Percentiles rank a stretch among this genome's conserved stretches.
Conservation (phyloP, 2,888 invertebrate species). For the Ennomos quercinarius region DNA sequence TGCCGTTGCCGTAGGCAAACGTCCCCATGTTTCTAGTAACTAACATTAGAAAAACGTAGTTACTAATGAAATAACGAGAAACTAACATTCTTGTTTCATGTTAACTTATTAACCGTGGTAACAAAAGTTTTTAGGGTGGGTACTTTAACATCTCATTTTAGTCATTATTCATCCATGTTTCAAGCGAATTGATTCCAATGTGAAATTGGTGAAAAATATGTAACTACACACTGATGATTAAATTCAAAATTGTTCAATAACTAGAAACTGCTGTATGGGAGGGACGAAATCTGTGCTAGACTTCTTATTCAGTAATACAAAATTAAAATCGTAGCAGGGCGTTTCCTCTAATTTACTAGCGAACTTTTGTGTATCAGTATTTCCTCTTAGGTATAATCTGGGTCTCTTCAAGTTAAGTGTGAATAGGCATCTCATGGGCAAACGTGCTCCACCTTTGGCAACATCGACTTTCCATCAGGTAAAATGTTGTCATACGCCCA, state of each 20-base stretch:
- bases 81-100: constrained; percentile 61
- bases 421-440: no score
- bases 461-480: no score
- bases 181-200: constrained; percentile 18
- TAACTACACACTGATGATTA: not conserved
- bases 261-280: constrained; percentile 15
- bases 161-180: constrained; percentile 30
- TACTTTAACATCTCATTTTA: constrained; percentile 38
- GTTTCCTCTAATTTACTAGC: no score
- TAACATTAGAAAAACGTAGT: constrained; percentile 38
- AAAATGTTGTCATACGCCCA: no score
- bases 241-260: not conserved
- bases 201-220: not conserved
- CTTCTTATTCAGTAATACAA: not conserved
- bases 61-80: constrained; percentile 38
- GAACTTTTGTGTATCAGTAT: no score
- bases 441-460: no score
- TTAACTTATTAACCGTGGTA: constrained; percentile 54
- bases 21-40: constrained; percentile 33
- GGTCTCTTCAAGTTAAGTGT: no score
- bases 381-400: no score
- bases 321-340: no score
- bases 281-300: constrained; percentile 27
- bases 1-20: constrained; percentile 40
- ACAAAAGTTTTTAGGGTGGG: constrained; percentile 43